A percentile compares a stretch with the other conserved stretches of the same genome.
Evolutionary conservation across 2,113 vertebrate genomes (phyloP).

Genomic region (Gopherus evgoodei): DNA sequence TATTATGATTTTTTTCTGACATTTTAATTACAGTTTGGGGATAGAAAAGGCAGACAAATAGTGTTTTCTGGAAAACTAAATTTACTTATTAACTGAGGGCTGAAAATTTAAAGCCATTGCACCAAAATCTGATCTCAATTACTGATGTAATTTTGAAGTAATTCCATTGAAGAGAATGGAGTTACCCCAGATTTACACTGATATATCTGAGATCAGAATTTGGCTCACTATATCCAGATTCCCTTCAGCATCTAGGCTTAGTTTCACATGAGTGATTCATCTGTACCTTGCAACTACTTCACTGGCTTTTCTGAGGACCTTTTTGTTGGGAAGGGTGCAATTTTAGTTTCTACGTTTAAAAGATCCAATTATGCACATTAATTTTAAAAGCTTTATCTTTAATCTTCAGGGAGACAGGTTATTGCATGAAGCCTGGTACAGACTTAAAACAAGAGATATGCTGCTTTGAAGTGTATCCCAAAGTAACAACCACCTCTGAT

Average conservation of each 20-base stretch:
- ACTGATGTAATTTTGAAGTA: background rate
- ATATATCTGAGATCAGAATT: background rate
- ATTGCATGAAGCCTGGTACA: background rate
- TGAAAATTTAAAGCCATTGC: background rate
- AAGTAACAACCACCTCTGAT: rapidly evolving
- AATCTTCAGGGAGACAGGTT: conserved; percentile 42
- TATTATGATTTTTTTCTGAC: background rate
- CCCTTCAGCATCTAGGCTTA: conserved; percentile 23
- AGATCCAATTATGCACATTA: conserved; percentile 60
- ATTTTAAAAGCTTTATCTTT: conserved; percentile 36
- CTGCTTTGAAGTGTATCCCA: conserved; percentile 49
- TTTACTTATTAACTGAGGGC: background rate
- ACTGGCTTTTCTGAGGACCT: conserved; percentile 5
- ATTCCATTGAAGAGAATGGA: background rate
- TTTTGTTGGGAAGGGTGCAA: conserved; percentile 27
- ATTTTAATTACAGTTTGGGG: conserved; percentile 11
- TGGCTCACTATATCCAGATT: background rate
- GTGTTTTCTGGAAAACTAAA: background rate
- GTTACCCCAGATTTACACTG: background rate
- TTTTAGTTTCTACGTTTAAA: conserved; percentile 59
- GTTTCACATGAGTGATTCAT: conserved; percentile 34
- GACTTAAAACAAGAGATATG: conserved; percentile 29
- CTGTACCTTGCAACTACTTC: conserved; percentile 29
- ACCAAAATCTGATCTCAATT: background rate
- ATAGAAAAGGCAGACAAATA: background rate